Base-by-base conservation (phyloP, 64 coral and sea anemone species). In the Orbicella faveolata region DNA sequence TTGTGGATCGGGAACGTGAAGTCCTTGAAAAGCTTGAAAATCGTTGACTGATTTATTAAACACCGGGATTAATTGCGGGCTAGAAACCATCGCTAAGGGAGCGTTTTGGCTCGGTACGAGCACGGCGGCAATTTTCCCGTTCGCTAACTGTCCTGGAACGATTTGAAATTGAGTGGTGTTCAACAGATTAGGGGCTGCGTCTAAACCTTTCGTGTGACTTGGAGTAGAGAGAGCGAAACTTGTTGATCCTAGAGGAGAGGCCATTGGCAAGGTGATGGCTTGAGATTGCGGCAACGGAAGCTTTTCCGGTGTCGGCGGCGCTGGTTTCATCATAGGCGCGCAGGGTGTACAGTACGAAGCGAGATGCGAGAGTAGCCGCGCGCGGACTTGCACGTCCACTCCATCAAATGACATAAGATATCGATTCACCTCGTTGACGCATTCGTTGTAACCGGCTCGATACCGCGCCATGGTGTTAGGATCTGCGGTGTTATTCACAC, bases 91-190 rank as follows among this genome's bases (percentile, higher is more conserved):
- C 6, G 88, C 78, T 48, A 86, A 72, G 8, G 77, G 90, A 21
- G 61, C 52, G 62, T 77, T 92, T 84, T 88, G 90, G 61, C 86
- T 96, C 6, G 90, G 90, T 0, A 96, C 79, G 9, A 96, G 90
- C 8, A 96, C 81, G 17, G 94, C 91, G 8, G 94, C 94, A 52
- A 96, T 92, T 93, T 93, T 96, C 48, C 94, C 94, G 33, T 93
- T 90, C 1, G 91, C 81, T 67, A 96, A 72, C 63, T 92, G 91
- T 23, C 90, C 94, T 0, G 94, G 94, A 61, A 96, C 74, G 30
- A 96, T 92, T 61, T 92, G 94, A 88, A 89, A 96, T 23, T 92
- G 94, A 11, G 86, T 92, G 5, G 90, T 81, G 69, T 87, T 75
- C 0, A 89, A 35, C 9, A 94, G 6, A 55, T 48, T 34, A 18